Evolutionary conservation across 1,140 invertebrate genomes (phyloP).

Genomic region (Apis florea): DNA sequence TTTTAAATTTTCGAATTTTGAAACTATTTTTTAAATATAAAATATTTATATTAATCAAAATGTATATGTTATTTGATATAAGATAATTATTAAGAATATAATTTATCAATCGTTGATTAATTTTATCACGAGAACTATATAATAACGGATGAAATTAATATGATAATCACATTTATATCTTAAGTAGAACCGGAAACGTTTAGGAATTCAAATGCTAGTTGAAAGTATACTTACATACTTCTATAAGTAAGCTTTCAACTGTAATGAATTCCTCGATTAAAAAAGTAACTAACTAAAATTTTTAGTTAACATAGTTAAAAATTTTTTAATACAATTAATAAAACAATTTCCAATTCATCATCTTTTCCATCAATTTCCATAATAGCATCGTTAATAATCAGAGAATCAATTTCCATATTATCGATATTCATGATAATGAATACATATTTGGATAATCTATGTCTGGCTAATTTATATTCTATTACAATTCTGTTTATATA

Average conservation of each 20-base stretch:
- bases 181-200: slow-evolving; percentile 10
- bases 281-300: background rate
- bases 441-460: slow-evolving; percentile 10
- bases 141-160: background rate
- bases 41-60: too few relatives aligned
- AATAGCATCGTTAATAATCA: background rate
- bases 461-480: background rate
- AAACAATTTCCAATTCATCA: background rate
- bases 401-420: slow-evolving; percentile 11
- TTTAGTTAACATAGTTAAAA: too few relatives aligned
- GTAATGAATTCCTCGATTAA: background rate
- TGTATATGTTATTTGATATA: background rate
- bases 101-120: background rate
- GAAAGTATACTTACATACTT: background rate
- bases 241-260: background rate
- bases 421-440: slow-evolving; percentile 12
- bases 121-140: background rate
- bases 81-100: background rate
- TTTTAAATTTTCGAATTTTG: too few relatives aligned
- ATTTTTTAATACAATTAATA: background rate
- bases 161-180: background rate
- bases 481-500: background rate
- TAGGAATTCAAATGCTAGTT: background rate
- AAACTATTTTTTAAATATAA: too few relatives aligned
- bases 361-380: background rate